Evolutionary conservation across 30 jellyfish, hydroid and myxozoan genomes (phyloP), one percentile per base, ranked within the genome.

Genomic region (Aurelia aurita): DNA sequence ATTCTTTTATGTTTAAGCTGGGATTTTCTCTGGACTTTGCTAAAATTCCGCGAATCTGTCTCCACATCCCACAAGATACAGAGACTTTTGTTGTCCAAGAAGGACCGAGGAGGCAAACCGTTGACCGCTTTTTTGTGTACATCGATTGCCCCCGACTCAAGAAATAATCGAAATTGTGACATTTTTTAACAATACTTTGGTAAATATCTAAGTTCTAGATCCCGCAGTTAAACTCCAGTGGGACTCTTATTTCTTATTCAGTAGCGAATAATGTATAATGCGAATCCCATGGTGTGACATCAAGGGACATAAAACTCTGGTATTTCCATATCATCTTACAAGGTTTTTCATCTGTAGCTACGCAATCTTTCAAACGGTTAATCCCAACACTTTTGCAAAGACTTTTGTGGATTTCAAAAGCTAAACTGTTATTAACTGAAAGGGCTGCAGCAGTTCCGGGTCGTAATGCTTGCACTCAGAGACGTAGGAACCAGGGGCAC

Each of bases 201-300:
- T 55, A 55, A 55, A 55, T 55, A 55, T 55, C 67, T 19, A 73
- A 62, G 85, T 73, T 73, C 46, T 75, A 53, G 85, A 82, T 82
- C 91, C 61, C 91, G 21, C 91, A 82, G 91, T 69, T 35, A 84
- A 68, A 55, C 85, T 67, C 85, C 70, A 59, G 28, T 61, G 88
- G 69, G 88, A 76, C 43, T 55, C 91, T 67, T 72, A 51, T 51
- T 64, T 69, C 85, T 82, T 57, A 45, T 51, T 60, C 82, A 73
- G 69, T 16, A 82, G 82, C 85, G 82, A 58, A 47, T 69, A 82
- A 82, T 35, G 43, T 45, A 68, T 82, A 82, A 82, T 68, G 69
- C 78, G 91, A 69, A 60, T 82, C 91, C 86, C 34, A 82, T 72
- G 91, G 91, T 31, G 91, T 34, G 74, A 32, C 91, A 25, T 82